A percentile compares a stretch with the other conserved stretches of the same genome.
Conservation (phyloP, 2,888 invertebrate genomes). For the Choreutis nemorana region DNA sequence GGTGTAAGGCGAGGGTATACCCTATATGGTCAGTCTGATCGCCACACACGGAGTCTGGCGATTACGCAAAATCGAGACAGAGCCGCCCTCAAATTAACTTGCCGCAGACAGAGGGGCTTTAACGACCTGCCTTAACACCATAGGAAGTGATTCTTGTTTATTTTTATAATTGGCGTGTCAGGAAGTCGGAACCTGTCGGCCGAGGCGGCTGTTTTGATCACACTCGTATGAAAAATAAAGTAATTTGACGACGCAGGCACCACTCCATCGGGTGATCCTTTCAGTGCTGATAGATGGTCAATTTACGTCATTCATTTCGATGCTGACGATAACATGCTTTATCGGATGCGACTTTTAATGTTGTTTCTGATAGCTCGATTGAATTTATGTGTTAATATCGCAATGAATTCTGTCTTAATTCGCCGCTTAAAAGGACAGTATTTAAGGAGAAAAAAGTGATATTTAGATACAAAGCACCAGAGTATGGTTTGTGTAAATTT, state of each 20-base stretch:
- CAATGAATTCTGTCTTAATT: no score
- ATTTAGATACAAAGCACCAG: no score
- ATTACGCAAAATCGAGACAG: conserved; percentile 41
- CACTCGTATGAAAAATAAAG: conserved; percentile 43
- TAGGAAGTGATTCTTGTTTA: conserved; percentile 64
- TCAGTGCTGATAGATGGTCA: conserved; percentile 7
- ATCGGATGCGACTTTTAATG: conserved; percentile 6
- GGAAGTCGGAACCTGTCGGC: conserved; percentile 36
- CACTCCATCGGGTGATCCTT: conserved; percentile 15
- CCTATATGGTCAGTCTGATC: conserved; percentile 30
- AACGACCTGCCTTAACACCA: conserved; percentile 37
- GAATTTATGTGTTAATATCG: conserved; percentile 6
- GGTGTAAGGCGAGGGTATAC: conserved; percentile 15
- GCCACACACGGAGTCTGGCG: conserved; percentile 42
- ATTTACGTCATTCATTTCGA: background rate
- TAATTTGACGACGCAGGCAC: conserved; percentile 26
- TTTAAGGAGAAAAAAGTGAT: no score
- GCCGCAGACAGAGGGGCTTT: conserved; percentile 26
- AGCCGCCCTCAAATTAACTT: conserved; percentile 45
- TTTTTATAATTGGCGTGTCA: conserved; percentile 52
- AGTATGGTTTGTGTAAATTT: no score
- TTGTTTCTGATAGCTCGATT: conserved; percentile 6
- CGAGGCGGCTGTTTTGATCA: conserved; percentile 20
- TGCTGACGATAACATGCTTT: conserved; percentile 1
- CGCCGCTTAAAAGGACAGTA: no score